Conservation (phyloP, 2,113 vertebrate genomes). For the Microcebus tavaratra region DNA sequence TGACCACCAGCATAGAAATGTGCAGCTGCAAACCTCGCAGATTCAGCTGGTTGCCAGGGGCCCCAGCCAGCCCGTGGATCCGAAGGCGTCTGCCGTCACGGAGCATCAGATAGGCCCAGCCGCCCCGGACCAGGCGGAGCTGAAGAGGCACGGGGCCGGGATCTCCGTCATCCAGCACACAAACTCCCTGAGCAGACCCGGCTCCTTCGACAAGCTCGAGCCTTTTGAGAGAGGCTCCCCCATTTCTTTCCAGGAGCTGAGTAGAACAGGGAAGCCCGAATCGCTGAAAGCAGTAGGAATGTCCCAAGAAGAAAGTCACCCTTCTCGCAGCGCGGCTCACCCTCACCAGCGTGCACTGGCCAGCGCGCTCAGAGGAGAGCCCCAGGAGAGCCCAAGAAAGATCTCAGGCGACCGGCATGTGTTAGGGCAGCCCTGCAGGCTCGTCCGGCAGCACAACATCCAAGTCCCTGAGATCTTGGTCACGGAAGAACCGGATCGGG, state of each 20-base stretch:
- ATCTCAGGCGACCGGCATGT: constrained; percentile 79
- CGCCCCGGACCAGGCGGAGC: constrained; percentile 86
- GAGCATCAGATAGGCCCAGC: constrained; percentile 86
- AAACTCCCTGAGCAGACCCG: constrained; percentile 95
- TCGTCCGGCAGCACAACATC: constrained; percentile 97
- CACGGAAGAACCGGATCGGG: constrained; percentile 96
- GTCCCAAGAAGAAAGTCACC: constrained; percentile 79
- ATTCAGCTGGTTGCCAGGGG: constrained; percentile 88
- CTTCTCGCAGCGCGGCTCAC: constrained; percentile 79
- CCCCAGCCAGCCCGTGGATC: constrained; percentile 83
- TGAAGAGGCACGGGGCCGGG: constrained; percentile 93
- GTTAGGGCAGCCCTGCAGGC: constrained; percentile 88
- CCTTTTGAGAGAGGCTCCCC: constrained; percentile 89
- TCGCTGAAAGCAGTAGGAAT: constrained; percentile 79
- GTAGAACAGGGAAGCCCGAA: constrained; percentile 79
- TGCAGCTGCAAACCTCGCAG: constrained; percentile 85
- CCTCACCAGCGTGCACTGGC: constrained; percentile 72
- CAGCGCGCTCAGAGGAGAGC: constrained; percentile 81
- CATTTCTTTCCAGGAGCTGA: constrained; percentile 85
- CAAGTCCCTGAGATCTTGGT: constrained; percentile 99
- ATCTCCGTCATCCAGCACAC: constrained; percentile 99
- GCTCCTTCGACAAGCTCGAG: constrained; percentile 94
- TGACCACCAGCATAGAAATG: constrained; percentile 83
- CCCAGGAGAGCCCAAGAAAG: constrained; percentile 76
- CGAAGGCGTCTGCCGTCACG: constrained; percentile 84